A percentile compares a stretch with the other conserved stretches of the same genome.
phyloP scores from a whole-genome alignment of 2,888 invertebrate genomes.

The Rotaria magnacalcarata region DNA sequence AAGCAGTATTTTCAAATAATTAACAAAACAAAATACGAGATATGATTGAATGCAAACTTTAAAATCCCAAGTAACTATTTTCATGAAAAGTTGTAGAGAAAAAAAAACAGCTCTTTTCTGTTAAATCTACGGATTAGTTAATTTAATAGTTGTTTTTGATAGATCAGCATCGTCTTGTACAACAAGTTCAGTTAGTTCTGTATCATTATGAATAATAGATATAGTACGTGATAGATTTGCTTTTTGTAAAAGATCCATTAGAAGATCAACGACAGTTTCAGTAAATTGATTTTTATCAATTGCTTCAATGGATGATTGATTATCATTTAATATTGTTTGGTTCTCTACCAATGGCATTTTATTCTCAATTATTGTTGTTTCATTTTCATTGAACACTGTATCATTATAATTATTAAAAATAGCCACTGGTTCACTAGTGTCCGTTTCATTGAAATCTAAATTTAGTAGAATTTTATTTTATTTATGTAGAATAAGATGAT shows the following conservation, averaged over 20 bases:
- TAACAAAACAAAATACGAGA: too few relatives aligned
- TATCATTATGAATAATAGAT: slow-evolving; percentile 22
- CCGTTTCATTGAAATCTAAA: background rate
- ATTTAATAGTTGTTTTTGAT: background rate
- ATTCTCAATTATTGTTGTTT: background rate
- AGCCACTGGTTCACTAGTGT: background rate
- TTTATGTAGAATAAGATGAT: background rate
- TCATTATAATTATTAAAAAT: background rate
- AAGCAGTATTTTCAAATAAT: too few relatives aligned
- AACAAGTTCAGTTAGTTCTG: slow-evolving; percentile 7
- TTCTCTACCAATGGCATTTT: too few relatives aligned
- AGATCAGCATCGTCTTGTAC: background rate
- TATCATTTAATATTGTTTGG: background rate
- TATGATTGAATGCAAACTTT: too few relatives aligned
- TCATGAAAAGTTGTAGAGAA: background rate
- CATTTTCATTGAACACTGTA: background rate
- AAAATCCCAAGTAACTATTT: too few relatives aligned
- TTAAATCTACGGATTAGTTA: background rate
- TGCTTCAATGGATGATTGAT: background rate
- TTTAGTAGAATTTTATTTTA: background rate
- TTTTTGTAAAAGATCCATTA: slow-evolving; percentile 23
- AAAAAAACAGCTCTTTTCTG: background rate
- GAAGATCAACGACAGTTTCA: background rate
- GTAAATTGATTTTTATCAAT: slow-evolving; percentile 19
- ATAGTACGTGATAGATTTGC: slow-evolving; percentile 20